A percentile compares a stretch with the other conserved stretches of the same genome.
Evolutionary conservation across 1,140 invertebrate species (phyloP).

Genomic region (Drosophila funebris): DNA sequence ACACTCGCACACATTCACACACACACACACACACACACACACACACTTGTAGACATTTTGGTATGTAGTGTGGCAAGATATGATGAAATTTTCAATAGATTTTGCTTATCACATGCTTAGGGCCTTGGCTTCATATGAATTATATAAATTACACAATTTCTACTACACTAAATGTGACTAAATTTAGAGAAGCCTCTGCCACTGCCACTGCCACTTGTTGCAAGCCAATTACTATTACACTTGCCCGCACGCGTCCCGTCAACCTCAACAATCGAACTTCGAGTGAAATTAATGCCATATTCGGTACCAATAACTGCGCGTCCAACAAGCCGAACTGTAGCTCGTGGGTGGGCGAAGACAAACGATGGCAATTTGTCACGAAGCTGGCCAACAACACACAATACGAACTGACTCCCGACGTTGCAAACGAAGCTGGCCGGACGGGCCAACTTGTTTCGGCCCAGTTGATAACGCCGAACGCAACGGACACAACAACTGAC

Average conservation of each 20-base stretch:
- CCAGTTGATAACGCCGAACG: slow-evolving; percentile 30
- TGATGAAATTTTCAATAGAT: slow-evolving; percentile 2
- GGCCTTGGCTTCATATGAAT: slow-evolving; percentile 1
- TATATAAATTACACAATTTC: background rate
- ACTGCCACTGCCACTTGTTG: slow-evolving; percentile 11
- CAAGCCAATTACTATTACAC: background rate
- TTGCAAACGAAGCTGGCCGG: background rate
- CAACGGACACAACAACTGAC: slow-evolving; percentile 11
- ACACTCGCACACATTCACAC: background rate
- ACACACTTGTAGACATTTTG: background rate
- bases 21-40: background rate
- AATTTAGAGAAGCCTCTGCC: background rate
- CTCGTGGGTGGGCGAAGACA: slow-evolving; percentile 32
- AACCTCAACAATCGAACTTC: slow-evolving; percentile 32
- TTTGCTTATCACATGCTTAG: slow-evolving; percentile 13
- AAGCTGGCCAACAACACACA: background rate
- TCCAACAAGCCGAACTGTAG: slow-evolving; percentile 18
- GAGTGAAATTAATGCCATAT: slow-evolving; percentile 36
- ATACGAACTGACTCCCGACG: slow-evolving; percentile 14
- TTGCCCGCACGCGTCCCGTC: slow-evolving; percentile 31
- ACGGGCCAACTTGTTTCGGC: slow-evolving; percentile 31
- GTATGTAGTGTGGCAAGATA: slow-evolving; percentile 1
- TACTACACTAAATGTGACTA: background rate
- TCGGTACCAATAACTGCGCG: slow-evolving; percentile 17
- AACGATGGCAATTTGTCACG: slow-evolving; percentile 23